These are phyloP conservation scores for Cisticola juncidis DNA, from an alignment of 2,113 vertebrate species.

Conservation along the genomic window DNA sequence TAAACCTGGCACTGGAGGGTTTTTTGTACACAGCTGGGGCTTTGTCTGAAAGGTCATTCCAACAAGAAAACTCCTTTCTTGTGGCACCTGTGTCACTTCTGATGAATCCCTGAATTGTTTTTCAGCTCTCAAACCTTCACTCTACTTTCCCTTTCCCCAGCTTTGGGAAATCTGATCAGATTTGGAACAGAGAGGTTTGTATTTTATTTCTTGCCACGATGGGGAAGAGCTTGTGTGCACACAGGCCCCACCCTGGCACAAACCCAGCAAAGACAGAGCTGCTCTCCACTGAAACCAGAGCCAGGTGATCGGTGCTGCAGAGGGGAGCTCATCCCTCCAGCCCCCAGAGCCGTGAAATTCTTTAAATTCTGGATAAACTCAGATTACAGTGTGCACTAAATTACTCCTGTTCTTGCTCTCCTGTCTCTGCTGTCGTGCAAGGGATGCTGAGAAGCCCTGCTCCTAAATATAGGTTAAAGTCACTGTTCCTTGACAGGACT, in stretches of 20 bases:
- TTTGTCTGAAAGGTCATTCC: not conserved
- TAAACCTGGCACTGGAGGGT: not conserved
- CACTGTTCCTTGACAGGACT: not conserved
- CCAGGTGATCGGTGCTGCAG: not conserved
- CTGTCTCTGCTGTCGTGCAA: not conserved
- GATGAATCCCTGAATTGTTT: conserved; percentile 16
- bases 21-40: not conserved
- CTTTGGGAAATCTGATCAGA: not conserved
- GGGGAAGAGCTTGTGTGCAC: not conserved
- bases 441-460: not conserved
- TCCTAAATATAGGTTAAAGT: not conserved
- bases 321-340: not conserved
- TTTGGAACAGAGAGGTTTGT: not conserved
- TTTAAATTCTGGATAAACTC: not conserved
- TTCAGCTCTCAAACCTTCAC: not conserved
- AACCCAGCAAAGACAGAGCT: not conserved
- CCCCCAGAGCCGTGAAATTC: not conserved
- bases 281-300: not conserved
- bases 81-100: not conserved
- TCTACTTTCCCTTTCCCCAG: not conserved
- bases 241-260: not conserved
- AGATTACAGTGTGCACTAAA: not conserved
- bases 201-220: not conserved
- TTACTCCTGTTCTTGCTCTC: not conserved
- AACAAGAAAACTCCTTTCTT: not conserved